phyloP scores from a whole-genome alignment of 2,888 invertebrate genomes.

The Pristionchus maxplancki region DNA sequence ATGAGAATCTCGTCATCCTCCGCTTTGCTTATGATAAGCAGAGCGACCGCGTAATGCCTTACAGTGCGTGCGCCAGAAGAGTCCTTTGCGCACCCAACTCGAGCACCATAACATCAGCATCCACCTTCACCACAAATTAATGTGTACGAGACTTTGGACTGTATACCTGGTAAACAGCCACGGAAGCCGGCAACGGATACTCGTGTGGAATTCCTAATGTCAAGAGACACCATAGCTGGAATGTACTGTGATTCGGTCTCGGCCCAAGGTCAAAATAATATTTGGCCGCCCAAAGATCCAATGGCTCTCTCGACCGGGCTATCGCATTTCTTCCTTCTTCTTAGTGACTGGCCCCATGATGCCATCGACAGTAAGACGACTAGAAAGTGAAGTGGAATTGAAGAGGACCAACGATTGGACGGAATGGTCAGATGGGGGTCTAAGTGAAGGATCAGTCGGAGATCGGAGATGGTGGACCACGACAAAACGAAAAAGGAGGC shows the following conservation, averaged over 20 bases:
- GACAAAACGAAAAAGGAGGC: neutral
- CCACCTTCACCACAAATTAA: neutral
- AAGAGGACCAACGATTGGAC: neutral
- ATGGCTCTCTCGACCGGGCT: neutral
- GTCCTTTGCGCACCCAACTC: neutral
- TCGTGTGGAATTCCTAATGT: neutral
- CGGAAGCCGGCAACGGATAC: neutral
- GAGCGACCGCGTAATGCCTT: no score
- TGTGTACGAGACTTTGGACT: neutral
- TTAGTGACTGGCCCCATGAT: neutral
- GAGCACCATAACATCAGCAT: neutral
- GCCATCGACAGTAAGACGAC: neutral
- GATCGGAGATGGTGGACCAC: neutral
- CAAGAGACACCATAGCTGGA: neutral
- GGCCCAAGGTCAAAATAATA: conserved; percentile 36
- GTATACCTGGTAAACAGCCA: conserved; percentile 28
- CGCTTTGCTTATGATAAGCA: neutral
- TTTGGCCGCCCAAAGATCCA: conserved; percentile 6
- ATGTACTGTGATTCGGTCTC: conserved; percentile 24
- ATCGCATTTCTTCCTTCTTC: conserved; percentile 28
- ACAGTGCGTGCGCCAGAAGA: neutral
- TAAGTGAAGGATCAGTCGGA: neutral
- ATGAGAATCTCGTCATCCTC: neutral
- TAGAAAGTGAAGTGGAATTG: neutral
- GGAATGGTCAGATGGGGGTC: neutral